A percentile compares a stretch with the other conserved stretches of the same genome.
These are phyloP conservation scores for Rhea pennata DNA, from an alignment of 2,113 vertebrate species.

Conservation along the genomic window DNA sequence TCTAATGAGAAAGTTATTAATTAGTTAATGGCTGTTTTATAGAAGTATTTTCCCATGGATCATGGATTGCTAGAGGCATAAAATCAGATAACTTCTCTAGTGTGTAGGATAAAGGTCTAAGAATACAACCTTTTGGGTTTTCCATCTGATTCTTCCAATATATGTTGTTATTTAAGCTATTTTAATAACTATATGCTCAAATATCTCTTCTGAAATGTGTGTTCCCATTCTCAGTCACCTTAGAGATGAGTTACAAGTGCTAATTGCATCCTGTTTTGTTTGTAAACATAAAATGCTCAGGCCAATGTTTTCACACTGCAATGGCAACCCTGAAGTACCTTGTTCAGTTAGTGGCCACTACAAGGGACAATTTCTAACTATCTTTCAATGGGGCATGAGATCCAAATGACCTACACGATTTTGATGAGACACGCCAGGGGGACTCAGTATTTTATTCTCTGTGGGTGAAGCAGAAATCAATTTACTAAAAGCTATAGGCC, in stretches of 20 bases:
- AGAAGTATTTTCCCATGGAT: conserved; percentile 56
- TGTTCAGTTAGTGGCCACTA: not conserved
- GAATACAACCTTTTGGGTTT: not conserved
- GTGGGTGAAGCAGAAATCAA: not conserved
- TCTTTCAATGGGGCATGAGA: not conserved
- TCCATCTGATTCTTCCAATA: not conserved
- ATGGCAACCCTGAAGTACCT: not conserved
- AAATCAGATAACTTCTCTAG: conserved; percentile 19
- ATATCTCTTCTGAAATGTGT: not conserved
- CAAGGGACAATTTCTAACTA: not conserved
- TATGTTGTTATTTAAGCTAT: conserved; percentile 8
- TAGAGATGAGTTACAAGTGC: not conserved
- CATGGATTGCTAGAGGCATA: not conserved
- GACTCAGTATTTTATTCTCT: not conserved
- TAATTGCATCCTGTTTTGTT: not conserved
- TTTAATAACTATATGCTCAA: not conserved
- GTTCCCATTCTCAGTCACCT: not conserved
- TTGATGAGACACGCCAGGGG: not conserved
- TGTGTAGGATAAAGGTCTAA: not conserved
- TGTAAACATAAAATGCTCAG: not conserved
- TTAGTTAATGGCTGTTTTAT: conserved; percentile 62
- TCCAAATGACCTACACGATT: not conserved
- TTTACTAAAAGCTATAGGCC: not conserved
- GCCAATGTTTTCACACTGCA: not conserved
- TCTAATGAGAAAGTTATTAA: conserved; percentile 52